Percentiles rank a stretch among this genome's conserved stretches.
Conservation (phyloP, 2,113 vertebrate species). For the Gallinago media region DNA sequence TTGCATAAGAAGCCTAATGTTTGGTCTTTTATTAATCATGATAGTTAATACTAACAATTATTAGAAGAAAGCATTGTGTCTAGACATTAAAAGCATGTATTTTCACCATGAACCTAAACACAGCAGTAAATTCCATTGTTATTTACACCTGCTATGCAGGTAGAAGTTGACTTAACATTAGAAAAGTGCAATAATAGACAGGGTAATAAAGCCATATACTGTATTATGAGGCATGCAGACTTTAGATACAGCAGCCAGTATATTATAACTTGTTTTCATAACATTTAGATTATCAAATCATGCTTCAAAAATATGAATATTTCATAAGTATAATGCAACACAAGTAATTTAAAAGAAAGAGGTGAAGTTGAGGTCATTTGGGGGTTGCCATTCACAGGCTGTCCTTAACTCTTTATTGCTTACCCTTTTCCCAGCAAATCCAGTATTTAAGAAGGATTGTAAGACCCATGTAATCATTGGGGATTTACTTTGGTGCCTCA, state of each 20-base stretch:
- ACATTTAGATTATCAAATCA: not conserved
- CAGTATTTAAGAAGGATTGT: constrained; percentile 47
- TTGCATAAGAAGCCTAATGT: not conserved
- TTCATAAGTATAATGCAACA: not conserved
- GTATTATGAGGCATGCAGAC: not conserved
- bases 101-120: not conserved
- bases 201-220: not conserved
- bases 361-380: not conserved
- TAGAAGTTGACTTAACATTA: constrained; percentile 13
- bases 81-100: not conserved
- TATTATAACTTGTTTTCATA: not conserved
- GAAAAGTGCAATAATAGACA: not conserved
- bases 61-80: not conserved
- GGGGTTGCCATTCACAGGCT: not conserved
- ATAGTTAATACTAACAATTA: not conserved
- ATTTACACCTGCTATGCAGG: not conserved
- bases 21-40: not conserved
- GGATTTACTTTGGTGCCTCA: constrained; percentile 27
- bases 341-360: not conserved
- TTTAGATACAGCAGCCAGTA: not conserved
- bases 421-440: constrained; percentile 49
- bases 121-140: not conserved
- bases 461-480: constrained; percentile 29
- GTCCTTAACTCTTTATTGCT: constrained; percentile 20
- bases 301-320: not conserved